Percentiles rank a stretch among this genome's conserved stretches.
These are phyloP conservation scores for Nanorana parkeri DNA, from an alignment of 2,113 vertebrate species.

Conservation along the genomic window DNA sequence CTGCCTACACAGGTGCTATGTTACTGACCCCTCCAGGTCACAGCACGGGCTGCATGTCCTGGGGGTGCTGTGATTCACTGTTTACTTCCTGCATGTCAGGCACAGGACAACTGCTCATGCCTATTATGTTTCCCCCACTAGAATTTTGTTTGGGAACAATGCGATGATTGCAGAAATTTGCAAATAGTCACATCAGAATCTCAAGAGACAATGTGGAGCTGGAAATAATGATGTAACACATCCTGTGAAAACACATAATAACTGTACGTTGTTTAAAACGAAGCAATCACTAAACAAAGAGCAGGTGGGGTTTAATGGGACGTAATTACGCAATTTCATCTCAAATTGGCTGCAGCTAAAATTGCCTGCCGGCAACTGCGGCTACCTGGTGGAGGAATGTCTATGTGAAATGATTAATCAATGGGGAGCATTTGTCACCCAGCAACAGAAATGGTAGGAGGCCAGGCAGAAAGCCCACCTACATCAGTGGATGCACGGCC, in stretches of 20 bases:
- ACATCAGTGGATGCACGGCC: no score
- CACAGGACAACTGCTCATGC: neutral
- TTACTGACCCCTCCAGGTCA: neutral
- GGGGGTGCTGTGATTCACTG: neutral
- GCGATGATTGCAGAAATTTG: neutral
- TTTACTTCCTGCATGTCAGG: neutral
- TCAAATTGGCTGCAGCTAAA: neutral
- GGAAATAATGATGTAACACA: neutral
- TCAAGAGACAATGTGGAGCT: neutral
- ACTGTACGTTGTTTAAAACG: neutral
- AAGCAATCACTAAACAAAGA: neutral
- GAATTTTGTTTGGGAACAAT: conserved; percentile 9
- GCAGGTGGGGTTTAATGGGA: neutral
- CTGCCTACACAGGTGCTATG: no score
- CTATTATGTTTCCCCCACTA: neutral
- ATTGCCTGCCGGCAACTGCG: neutral
- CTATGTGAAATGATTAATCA: conserved; percentile 16
- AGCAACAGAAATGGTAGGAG: conserved; percentile 6
- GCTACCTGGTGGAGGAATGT: neutral
- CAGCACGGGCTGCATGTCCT: neutral
- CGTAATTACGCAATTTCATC: conserved; percentile 9
- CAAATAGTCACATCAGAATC: neutral
- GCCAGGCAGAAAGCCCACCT: neutral
- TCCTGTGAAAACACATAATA: neutral
- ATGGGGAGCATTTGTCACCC: conserved; percentile 16